Evolutionary conservation across 2,888 invertebrate genomes (phyloP).

Genomic region (Busseola fusca): DNA sequence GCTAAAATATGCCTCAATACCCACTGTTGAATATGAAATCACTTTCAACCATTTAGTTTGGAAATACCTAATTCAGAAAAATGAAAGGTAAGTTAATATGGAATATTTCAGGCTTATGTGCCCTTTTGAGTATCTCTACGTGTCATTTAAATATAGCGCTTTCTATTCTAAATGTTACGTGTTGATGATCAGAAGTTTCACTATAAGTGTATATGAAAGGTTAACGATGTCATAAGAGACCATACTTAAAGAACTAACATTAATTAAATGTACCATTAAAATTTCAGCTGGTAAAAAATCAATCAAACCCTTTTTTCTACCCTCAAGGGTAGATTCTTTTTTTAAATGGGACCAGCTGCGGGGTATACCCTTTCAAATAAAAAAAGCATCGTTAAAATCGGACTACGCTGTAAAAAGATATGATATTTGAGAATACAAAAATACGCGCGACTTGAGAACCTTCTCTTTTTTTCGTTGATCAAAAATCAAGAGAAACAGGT

Average conservation of each 20-base stretch:
- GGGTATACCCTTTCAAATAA: not conserved
- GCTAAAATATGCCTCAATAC: conserved; percentile 86
- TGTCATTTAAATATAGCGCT: conserved; percentile 15
- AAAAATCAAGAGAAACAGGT: not conserved
- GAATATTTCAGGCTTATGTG: conserved; percentile 27
- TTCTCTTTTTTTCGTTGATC: not conserved
- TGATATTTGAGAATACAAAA: not conserved
- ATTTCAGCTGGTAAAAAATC: not conserved
- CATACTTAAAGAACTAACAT: not conserved
- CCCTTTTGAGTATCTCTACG: conserved; percentile 12
- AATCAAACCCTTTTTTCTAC: not conserved
- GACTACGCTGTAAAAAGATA: not conserved
- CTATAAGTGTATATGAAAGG: too few species aligned
- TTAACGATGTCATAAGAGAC: not conserved
- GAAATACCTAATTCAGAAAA: conserved; percentile 64
- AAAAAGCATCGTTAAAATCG: not conserved
- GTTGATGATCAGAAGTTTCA: conserved; percentile 1
- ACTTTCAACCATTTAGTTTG: conserved; percentile 74
- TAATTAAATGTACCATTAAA: not conserved
- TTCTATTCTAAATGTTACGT: conserved; percentile 15
- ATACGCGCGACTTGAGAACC: too few species aligned
- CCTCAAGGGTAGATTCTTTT: not conserved
- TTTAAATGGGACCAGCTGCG: not conserved
- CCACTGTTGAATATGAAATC: conserved; percentile 83
- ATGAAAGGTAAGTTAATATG: conserved; percentile 44